Evolutionary conservation across 2,113 vertebrate genomes (phyloP).

Genomic region (Sarotherodon lohbergeri): DNA sequence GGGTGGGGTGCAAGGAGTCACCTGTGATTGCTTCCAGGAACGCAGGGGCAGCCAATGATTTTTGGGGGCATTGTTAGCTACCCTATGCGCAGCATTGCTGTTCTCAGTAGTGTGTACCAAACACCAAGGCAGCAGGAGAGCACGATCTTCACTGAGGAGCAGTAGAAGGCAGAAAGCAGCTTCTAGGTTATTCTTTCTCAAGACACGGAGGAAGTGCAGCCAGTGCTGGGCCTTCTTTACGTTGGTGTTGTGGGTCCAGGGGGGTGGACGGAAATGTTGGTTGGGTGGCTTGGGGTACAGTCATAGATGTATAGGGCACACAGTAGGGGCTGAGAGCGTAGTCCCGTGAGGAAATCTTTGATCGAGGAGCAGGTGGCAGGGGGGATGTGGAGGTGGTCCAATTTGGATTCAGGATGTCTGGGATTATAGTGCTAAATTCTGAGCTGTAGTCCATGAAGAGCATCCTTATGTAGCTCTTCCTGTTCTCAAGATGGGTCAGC

Average conservation of each 20-base stretch:
- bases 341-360: neutral
- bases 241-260: too few relatives aligned
- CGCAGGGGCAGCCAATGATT: neutral
- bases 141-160: neutral
- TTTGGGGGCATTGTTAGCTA: neutral
- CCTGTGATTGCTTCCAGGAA: neutral
- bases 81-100: neutral
- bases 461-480: neutral
- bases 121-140: neutral
- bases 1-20: neutral
- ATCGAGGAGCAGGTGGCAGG: neutral
- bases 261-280: neutral
- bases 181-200: neutral
- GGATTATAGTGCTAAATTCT: neutral
- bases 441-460: neutral
- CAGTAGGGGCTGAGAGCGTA: neutral
- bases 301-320: neutral
- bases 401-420: neutral
- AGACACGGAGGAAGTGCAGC: neutral
- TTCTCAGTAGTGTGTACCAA: neutral
- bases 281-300: neutral
- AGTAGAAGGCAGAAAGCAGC: fast-evolving
- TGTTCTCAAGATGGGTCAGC: fast-evolving
- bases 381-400: neutral
- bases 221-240: neutral